A percentile compares a stretch with the other conserved stretches of the same genome.
These are phyloP conservation scores for Nomada ferruginata DNA, from an alignment of 2,888 invertebrate species.

Conservation along the genomic window DNA sequence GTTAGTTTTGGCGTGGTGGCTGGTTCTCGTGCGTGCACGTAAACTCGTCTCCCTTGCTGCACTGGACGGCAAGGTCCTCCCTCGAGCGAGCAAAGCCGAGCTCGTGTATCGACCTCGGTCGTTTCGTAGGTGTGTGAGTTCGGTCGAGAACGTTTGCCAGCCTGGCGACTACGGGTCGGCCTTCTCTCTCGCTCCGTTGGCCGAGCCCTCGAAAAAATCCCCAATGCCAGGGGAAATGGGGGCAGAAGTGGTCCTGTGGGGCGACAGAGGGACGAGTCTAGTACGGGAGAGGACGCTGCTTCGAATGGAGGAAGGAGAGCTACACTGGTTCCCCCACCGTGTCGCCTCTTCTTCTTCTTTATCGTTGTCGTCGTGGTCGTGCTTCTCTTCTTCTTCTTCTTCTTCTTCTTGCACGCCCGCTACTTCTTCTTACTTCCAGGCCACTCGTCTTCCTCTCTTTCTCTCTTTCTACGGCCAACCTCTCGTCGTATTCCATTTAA, in stretches of 20 bases:
- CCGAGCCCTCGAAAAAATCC: conserved; percentile 77
- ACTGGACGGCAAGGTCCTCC: conserved; percentile 68
- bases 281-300: conserved; percentile 49
- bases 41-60: conserved; percentile 58
- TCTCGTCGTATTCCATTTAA: conserved; percentile 74
- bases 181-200: conserved; percentile 45
- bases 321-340: conserved; percentile 59
- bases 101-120: conserved; percentile 80
- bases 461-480: conserved; percentile 52
- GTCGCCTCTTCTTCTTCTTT: conserved; percentile 58
- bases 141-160: conserved; percentile 70
- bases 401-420: conserved; percentile 30
- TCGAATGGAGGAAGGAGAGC: conserved; percentile 62
- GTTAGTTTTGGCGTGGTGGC: conserved; percentile 24
- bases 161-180: conserved; percentile 72
- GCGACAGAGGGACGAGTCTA: conserved; percentile 54
- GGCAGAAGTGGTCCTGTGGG: conserved; percentile 74
- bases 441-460: conserved; percentile 29
- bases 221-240: conserved; percentile 78
- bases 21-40: conserved; percentile 53
- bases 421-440: not conserved
- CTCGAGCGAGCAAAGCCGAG: conserved; percentile 75
- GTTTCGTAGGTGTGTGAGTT: conserved; percentile 77
- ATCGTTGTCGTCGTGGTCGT: too few relatives aligned
- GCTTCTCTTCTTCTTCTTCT: conserved; percentile 40